Base-by-base conservation (phyloP, 2,888 invertebrate species). In the Ophioninae sp. region DNA sequence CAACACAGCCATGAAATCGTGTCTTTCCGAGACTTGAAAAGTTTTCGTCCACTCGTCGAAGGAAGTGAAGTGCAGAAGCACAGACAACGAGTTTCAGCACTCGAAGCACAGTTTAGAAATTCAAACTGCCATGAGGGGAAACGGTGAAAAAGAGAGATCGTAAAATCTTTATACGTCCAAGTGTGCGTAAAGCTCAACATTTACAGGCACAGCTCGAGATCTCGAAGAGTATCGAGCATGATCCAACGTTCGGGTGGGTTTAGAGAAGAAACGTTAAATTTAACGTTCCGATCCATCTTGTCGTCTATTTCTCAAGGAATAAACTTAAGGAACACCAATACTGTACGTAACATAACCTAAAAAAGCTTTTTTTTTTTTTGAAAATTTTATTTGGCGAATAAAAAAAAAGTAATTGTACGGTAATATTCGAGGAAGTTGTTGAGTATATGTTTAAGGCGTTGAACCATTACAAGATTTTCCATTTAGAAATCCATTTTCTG, bases 231-330 rank as follows among this genome's bases (percentile, higher is more conserved):
- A 72, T 76, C 72, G 41, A 79, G 69, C 64, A 76, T 62, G 41
- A 17, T 44, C 44, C 20, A 57, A 67, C 68, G 76, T 80, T 73
- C 76, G 69, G 65, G 56, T n/a, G 83, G 81, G 56, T 44, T 37
- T 69, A 76, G 76, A 69, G 73, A 75, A 78, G 78, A 65, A 74
- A 77, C 78, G 61, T 65, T 67, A 83, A 81, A 65, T 83, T 81
- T 81, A 76, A 77, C 79, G 72, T 72, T 61, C 56, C 21, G 64
- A 69, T 64, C 61, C 83, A 67, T 56, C 78, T 70, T 50, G 13
- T 62, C 73, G 69, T 79, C 67, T 57, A 76, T 80, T 74, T 64
- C 59, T 44, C 44, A 20, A 44, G 44, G 64, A 62, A 74, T 64
- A 74, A 44, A 74, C 64, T 2, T 30, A 30, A 30, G 30, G 30